Percentiles rank a stretch among this genome's conserved stretches.
These are phyloP conservation scores for Threskiornis aethiopicus DNA, from an alignment of 2,797 vertebrate genomes.

Conservation along the genomic window DNA sequence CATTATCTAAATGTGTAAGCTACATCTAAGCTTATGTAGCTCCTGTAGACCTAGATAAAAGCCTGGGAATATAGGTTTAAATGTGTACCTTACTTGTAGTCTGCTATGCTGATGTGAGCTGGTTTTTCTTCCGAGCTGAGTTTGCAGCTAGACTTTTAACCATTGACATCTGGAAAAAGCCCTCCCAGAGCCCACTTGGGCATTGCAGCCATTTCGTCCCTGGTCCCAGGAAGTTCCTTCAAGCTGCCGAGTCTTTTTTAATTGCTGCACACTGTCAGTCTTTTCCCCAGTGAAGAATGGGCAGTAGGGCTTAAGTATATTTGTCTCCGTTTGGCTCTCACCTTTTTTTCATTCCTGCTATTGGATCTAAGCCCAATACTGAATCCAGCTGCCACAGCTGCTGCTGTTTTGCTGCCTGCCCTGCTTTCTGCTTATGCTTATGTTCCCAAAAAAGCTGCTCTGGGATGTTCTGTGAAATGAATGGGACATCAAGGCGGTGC, in stretches of 20 bases:
- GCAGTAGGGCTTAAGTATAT: not conserved
- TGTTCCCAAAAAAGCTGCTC: conserved; percentile 55
- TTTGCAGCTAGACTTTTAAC: not conserved
- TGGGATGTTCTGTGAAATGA: conserved; percentile 54
- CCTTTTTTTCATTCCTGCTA: conserved; percentile 43
- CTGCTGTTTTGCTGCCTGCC: conserved; percentile 41
- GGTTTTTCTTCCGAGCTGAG: not conserved
- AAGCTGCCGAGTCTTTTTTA: not conserved
- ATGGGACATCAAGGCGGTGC: conserved; percentile 26
- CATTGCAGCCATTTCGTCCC: not conserved
- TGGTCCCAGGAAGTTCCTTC: not conserved
- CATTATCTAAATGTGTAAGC: not conserved
- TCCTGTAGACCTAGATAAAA: not conserved
- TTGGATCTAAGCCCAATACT: conserved; percentile 42
- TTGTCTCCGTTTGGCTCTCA: not conserved
- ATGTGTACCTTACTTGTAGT: not conserved
- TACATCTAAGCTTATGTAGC: not conserved
- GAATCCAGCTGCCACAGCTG: conserved; percentile 50
- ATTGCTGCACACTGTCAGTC: not conserved
- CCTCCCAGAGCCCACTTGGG: not conserved
- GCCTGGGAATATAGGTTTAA: not conserved
- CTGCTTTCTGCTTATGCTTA: conserved; percentile 59
- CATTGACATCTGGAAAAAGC: not conserved
- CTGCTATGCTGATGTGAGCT: not conserved
- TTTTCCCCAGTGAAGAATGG: not conserved